These are phyloP conservation scores for Acinonyx jubatus DNA, from an alignment of 2,113 vertebrate species.

Conservation along the genomic window DNA sequence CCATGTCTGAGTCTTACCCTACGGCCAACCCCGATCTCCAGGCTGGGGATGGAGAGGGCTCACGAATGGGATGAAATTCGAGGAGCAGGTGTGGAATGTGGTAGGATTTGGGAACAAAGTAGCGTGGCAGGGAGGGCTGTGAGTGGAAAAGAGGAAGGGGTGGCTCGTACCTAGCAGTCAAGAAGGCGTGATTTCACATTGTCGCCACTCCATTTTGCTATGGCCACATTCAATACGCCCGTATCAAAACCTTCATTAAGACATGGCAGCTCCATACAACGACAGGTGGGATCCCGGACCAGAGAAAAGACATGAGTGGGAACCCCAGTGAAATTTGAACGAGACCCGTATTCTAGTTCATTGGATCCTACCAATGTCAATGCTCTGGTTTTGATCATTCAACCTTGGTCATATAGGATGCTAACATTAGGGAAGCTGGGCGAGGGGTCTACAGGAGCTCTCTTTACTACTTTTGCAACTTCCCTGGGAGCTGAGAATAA, in stretches of 20 bases:
- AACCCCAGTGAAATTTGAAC: not conserved
- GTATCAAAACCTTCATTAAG: not conserved
- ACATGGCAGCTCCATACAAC: not conserved
- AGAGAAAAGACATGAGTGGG: not conserved
- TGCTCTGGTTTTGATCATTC: not conserved
- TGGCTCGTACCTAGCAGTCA: too few relatives aligned
- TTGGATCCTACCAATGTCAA: not conserved
- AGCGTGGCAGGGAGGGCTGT: too few relatives aligned
- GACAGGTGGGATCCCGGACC: not conserved
- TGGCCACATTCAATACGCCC: not conserved
- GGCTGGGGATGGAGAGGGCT: too few relatives aligned
- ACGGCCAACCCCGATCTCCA: too few relatives aligned
- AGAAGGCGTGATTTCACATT: too few relatives aligned
- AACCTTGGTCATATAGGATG: not conserved
- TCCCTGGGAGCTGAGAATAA: not conserved
- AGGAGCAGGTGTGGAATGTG: too few relatives aligned
- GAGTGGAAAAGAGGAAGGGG: too few relatives aligned
- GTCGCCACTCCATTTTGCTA: not conserved
- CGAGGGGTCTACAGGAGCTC: not conserved
- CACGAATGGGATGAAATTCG: too few relatives aligned
- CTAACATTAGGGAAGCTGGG: not conserved
- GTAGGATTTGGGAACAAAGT: too few relatives aligned
- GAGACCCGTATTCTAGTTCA: not conserved
- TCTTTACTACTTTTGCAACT: not conserved
- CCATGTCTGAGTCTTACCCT: too few relatives aligned